Evolutionary conservation across 2,888 invertebrate genomes (phyloP), one percentile per base, ranked within the genome.

Genomic region (Dicranocentrus wangi): DNA sequence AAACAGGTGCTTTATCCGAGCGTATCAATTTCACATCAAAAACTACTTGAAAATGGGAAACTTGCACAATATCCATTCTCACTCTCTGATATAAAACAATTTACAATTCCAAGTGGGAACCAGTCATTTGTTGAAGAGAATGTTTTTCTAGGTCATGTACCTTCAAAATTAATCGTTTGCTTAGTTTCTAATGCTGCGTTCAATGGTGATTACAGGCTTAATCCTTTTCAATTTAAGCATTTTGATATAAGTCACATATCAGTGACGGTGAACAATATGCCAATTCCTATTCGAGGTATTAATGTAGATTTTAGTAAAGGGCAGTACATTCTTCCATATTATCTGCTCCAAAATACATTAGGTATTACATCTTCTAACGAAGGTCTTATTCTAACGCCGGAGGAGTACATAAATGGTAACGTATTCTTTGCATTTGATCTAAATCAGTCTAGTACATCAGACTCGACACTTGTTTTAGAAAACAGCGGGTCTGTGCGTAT

Each of bases 91-190:
- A 65, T 85, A 0, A 85, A 85, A 77, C 69, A 75, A 1, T 84
- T 83, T 47, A 84, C 84, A 2, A 81, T 87, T 17, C 84, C 84
- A 1, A n/a, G 42, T 21, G 84, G 83, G 7, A 82, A 86, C 15
- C 85, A 86, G 55, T 85, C 85, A 13, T 86, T 87, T 69, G 85
- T 85, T 7, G 77, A 87, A 47, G 87, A 88, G 76, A 88, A 88
- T 68, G 65, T 88, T 8, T 87, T 87, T 71, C 61, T 87, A 2
- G 87, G 87, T 0, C 85, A 87, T 65, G 73, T 88, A 25, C 88
- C 88, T 0, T 87, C 86, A 71, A 76, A 87, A 58, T 79, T 88
- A 5, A 84, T 88, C 17, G 58, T 88, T 5, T 87, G 86, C 1
- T 87, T 88, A 23, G 84, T 87, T 0, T 65, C 82, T 39, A 84